Conservation (phyloP, 2,888 invertebrate species). For the Sphinx pinastri region DNA sequence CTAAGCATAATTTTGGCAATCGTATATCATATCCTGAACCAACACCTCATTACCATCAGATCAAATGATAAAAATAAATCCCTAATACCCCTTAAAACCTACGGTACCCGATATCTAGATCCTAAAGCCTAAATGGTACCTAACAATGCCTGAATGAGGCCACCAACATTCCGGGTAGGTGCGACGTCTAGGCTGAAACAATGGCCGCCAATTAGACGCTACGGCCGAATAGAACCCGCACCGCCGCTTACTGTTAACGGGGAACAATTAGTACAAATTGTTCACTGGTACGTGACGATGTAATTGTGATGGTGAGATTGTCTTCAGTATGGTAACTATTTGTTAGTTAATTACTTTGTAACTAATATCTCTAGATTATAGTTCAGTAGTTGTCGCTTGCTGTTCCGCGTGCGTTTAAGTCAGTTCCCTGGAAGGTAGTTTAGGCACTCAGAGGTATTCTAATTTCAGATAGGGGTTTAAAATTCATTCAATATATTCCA, state of each 20-base stretch:
- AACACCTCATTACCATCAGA: too few relatives aligned
- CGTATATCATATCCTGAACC: too few relatives aligned
- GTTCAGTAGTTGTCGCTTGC: too few relatives aligned
- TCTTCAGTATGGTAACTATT: neutral
- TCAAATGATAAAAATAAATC: too few relatives aligned
- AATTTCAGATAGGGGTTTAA: too few relatives aligned
- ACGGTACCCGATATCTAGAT: neutral
- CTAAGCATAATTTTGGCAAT: too few relatives aligned
- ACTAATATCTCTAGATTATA: too few relatives aligned
- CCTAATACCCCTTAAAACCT: neutral
- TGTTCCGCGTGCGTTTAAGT: too few relatives aligned
- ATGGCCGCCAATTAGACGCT: constrained; percentile 29
- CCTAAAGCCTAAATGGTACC: neutral
- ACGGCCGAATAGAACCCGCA: constrained; percentile 12
- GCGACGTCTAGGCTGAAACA: constrained; percentile 24
- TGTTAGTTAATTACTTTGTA: neutral
- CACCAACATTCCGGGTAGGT: constrained; percentile 23
- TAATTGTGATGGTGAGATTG: constrained; percentile 11
- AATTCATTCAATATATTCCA: too few relatives aligned
- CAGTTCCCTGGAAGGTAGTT: too few relatives aligned
- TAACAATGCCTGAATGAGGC: constrained; percentile 23
- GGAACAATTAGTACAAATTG: constrained; percentile 21
- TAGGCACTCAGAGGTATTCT: too few relatives aligned
- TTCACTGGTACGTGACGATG: constrained; percentile 9
- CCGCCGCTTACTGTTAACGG: constrained; percentile 23